Percentiles rank a stretch among this genome's conserved stretches.
phyloP scores from a whole-genome alignment of 2,888 invertebrate species.

The Sclerodermus sp. region DNA sequence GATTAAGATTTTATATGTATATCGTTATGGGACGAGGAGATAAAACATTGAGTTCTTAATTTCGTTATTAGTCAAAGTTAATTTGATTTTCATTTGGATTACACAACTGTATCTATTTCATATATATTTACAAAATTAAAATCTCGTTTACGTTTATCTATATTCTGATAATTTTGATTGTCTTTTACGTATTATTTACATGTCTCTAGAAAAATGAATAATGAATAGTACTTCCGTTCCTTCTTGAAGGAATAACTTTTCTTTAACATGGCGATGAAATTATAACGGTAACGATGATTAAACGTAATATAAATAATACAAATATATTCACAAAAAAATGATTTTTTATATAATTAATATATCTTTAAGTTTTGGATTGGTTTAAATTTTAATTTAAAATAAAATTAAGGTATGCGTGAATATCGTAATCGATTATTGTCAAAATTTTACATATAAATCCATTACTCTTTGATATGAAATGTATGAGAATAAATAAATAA shows the following conservation, averaged over 20 bases:
- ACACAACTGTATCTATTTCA: constrained; percentile 5
- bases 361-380: not conserved
- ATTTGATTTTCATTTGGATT: too few species aligned
- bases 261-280: constrained; percentile 18
- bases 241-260: constrained; percentile 1
- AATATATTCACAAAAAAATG: not conserved
- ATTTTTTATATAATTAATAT: too few species aligned
- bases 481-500: constrained; percentile 45
- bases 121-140: constrained; percentile 9
- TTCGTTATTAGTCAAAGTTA: too few species aligned
- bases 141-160: not conserved
- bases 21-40: too few species aligned
- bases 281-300: constrained; percentile 15
- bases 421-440: too few species aligned
- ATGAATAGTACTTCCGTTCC: too few species aligned
- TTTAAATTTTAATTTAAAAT: constrained; percentile 15
- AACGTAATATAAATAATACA: constrained; percentile 9
- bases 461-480: constrained; percentile 12
- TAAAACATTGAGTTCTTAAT: too few species aligned
- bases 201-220: too few species aligned
- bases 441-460: too few species aligned
- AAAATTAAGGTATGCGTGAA: constrained; percentile 27
- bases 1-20: too few species aligned
- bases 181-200: too few species aligned
- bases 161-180: too few species aligned